phyloP scores from a whole-genome alignment of 2,797 vertebrate species.

The Spinus olivaceus region DNA sequence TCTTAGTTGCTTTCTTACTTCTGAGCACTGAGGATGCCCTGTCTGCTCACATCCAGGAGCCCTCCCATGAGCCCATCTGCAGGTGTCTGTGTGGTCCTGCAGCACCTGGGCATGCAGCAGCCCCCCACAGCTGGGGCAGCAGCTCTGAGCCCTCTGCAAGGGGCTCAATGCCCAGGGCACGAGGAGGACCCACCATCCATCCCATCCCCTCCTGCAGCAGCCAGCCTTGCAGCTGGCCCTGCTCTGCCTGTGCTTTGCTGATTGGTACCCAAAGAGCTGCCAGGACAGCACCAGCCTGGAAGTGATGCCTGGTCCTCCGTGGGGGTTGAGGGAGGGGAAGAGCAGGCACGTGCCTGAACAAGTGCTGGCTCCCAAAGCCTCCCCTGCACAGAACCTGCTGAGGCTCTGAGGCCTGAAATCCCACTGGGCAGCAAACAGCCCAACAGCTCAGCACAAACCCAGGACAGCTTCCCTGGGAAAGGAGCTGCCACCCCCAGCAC shows the following conservation, averaged over 20 bases:
- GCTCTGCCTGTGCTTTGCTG: background rate
- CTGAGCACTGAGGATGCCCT: background rate
- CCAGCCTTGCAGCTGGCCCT: background rate
- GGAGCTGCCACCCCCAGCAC: background rate
- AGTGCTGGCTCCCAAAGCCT: background rate
- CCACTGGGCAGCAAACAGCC: background rate
- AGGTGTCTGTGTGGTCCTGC: accelerated
- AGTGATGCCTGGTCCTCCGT: accelerated
- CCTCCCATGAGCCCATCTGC: accelerated
- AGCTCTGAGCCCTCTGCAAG: background rate
- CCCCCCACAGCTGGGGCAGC: background rate
- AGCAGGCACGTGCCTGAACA: background rate
- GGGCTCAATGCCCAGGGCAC: accelerated
- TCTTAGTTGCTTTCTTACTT: accelerated
- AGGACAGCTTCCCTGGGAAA: background rate
- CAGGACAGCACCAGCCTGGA: background rate
- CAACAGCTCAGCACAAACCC: accelerated
- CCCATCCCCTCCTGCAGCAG: background rate
- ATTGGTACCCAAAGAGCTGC: accelerated
- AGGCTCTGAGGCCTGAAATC: background rate
- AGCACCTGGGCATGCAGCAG: background rate
- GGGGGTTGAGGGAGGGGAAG: background rate
- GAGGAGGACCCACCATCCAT: accelerated
- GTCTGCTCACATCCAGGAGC: accelerated
- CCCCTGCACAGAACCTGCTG: background rate